Evolutionary conservation across 2,797 vertebrate species (phyloP), one percentile per base, ranked within the genome.

Genomic region (Lycodopsis pacificus): DNA sequence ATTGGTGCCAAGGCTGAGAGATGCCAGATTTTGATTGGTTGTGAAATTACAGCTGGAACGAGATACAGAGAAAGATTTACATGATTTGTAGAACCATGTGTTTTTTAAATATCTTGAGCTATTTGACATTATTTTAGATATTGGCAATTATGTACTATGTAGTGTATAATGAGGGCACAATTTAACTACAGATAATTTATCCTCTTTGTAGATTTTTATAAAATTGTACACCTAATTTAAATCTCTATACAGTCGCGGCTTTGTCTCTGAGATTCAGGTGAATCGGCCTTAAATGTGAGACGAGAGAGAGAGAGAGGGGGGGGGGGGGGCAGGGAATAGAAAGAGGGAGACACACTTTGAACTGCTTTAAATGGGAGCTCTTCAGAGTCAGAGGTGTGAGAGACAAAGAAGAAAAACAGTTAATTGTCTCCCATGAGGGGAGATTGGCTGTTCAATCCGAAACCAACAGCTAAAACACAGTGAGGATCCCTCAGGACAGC

Each of bases 1-100:
- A 94, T 92, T 93, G 92, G 88, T 85, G 54, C 88, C 83, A 76
- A 87, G 86, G 86, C 91, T 88, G 80, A 91, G 85, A 77, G 81
- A 86, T 87, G 89, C 65, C 63, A 67, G 22, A 65, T 42, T 82
- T 44, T 85, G 80, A 87, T 86, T 89, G 82, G 81, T 72, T 81
- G 71, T 82, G 19, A 76, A 77, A 76, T 82, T 91, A 76, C 90
- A 88, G 93, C 92, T 93, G 89, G 88, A 91, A 90, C 80, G 68
- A 90, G 19, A 76, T 40, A 72, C 46, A 27, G n/a, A 48, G 11
- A 57, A 56, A 30, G 40, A 82, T 79, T 73, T 49, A 19, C 30
- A 64, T 65, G 25, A 70, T 66, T 73, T 30, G 12, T 9, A 67
- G 17, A 69, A 30, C 65, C n/a, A 15, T 53, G n/a, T 44, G 42